Percentiles rank a stretch among this genome's conserved stretches.
Conservation (phyloP, 2,797 vertebrate species). For the Crossoptilon crossoptilon region DNA sequence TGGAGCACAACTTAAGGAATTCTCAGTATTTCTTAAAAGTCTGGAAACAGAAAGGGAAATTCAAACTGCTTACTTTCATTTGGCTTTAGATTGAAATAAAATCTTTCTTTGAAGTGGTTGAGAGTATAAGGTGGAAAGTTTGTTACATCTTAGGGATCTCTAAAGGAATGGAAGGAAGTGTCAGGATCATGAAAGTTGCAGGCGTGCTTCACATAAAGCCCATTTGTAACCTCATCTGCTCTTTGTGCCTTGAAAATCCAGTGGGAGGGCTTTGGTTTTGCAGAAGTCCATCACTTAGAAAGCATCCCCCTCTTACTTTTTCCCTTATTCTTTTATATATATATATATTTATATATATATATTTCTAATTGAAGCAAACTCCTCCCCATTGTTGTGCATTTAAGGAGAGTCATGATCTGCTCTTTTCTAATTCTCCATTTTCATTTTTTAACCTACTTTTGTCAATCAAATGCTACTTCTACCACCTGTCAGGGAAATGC, state of each 20-base stretch:
- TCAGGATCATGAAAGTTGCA: not conserved
- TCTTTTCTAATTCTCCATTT: not conserved
- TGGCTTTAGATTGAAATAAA: not conserved
- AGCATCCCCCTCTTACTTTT: not conserved
- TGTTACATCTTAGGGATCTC: not conserved
- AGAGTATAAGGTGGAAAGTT: not conserved
- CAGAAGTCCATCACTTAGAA: not conserved
- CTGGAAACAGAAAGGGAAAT: not conserved
- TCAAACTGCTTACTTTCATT: not conserved
- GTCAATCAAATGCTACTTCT: not conserved
- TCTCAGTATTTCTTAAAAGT: not conserved
- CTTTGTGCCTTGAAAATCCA: not conserved
- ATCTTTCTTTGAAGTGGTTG: slow-evolving; percentile 25
- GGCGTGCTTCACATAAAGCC: not conserved
- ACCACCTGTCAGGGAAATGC: not conserved
- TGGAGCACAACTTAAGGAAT: not conserved
- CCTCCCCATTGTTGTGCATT: not conserved
- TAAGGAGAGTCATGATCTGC: not conserved
- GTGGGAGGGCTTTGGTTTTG: not conserved
- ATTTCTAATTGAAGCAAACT: not conserved
- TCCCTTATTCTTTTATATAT: not conserved
- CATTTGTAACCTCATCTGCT: not conserved
- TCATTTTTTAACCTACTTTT: not conserved
- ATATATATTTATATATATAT: not conserved
- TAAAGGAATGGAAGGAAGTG: not conserved